Conservation (phyloP, 2,888 invertebrate species). For the Sarcophaga variegata region DNA sequence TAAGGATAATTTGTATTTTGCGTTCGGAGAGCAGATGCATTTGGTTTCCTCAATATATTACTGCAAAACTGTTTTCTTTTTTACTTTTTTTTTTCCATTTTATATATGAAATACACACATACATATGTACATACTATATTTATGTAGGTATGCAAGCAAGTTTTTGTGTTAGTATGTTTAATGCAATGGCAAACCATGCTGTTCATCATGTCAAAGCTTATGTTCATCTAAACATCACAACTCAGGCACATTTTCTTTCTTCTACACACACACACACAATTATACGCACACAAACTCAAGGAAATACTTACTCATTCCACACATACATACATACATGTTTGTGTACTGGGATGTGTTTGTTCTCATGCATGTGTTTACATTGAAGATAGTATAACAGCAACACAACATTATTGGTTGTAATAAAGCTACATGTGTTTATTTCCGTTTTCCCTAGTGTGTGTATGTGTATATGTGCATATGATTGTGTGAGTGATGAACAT, state of each 20-base stretch:
- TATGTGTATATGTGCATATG: not conserved
- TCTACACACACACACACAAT: not conserved
- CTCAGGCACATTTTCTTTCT: slow-evolving; percentile 10
- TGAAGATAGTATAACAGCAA: slow-evolving; percentile 23
- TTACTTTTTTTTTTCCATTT: not conserved
- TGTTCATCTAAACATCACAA: slow-evolving; percentile 40
- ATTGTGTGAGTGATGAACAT: slow-evolving; percentile 33
- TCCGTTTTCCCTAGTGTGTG: not conserved
- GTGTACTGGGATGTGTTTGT: not conserved
- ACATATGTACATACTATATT: not conserved
- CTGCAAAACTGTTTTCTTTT: slow-evolving; percentile 17
- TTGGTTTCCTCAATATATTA: slow-evolving; percentile 24
- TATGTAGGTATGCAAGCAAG: too few relatives aligned
- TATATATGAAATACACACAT: not conserved
- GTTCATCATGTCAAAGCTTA: slow-evolving; percentile 59
- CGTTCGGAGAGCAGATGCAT: not conserved
- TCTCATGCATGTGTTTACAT: not conserved
- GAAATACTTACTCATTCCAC: too few relatives aligned
- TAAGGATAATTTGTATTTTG: slow-evolving; percentile 11
- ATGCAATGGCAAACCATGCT: slow-evolving; percentile 16
- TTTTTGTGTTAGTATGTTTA: too few relatives aligned
- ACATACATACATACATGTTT: not conserved
- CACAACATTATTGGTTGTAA: slow-evolving; percentile 42
- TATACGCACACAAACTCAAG: not conserved
- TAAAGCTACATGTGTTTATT: slow-evolving; percentile 19